These are phyloP conservation scores for Microtus ochrogaster DNA, from an alignment of 2,113 vertebrate species.

Conservation along the genomic window DNA sequence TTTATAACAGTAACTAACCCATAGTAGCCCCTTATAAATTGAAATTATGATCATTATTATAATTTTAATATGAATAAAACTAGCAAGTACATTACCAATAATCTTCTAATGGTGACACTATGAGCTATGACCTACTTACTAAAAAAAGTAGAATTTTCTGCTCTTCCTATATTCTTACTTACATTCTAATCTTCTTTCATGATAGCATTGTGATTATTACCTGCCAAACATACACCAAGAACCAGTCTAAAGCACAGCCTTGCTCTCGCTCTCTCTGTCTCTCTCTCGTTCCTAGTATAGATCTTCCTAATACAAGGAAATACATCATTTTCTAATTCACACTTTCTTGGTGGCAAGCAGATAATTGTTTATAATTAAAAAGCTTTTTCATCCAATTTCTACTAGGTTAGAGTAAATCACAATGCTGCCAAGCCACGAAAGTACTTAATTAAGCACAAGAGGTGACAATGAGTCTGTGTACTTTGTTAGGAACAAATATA, in stretches of 20 bases:
- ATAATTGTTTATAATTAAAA: conserved; percentile 71
- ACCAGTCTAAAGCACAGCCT: conserved; percentile 48
- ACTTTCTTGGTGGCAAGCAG: conserved; percentile 50
- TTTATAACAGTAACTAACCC: background rate
- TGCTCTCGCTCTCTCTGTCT: background rate
- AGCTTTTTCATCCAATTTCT: conserved; percentile 63
- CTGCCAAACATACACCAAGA: background rate
- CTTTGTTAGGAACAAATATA: conserved; percentile 56
- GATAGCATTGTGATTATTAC: conserved; percentile 17
- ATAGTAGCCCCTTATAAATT: background rate
- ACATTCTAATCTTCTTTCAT: background rate
- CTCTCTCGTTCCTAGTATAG: conserved; percentile 26
- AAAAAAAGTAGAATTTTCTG: background rate
- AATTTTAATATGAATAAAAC: conserved; percentile 47
- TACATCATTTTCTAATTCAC: conserved; percentile 75
- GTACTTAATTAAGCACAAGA: conserved; percentile 57
- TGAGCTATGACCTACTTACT: background rate
- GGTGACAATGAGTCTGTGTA: conserved; percentile 53
- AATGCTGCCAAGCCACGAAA: conserved; percentile 60
- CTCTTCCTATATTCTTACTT: background rate
- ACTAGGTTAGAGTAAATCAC: conserved; percentile 64
- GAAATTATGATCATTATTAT: background rate
- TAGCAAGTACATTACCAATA: background rate
- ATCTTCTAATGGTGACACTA: background rate
- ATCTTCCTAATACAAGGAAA: conserved; percentile 55